phyloP scores from a whole-genome alignment of 2,888 invertebrate genomes.

The Ennomos fuscantarius region DNA sequence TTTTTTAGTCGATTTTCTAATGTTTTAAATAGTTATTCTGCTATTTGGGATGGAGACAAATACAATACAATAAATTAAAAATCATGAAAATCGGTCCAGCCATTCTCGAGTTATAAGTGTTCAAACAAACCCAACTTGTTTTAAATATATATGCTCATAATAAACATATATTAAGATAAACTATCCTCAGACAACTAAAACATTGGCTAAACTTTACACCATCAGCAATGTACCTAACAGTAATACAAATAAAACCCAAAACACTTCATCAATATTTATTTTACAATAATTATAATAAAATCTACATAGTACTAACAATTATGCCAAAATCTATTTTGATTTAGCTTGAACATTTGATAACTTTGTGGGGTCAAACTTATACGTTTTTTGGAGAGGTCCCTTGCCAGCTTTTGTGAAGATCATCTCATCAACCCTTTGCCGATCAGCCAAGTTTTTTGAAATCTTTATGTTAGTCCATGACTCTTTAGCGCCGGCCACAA shows the following conservation, averaged over 20 bases:
- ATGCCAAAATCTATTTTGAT: constrained; percentile 69
- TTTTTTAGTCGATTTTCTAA: too few species aligned
- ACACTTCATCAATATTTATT: constrained; percentile 53
- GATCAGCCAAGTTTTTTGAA: constrained; percentile 90
- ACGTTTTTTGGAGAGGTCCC: constrained; percentile 95
- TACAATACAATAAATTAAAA: too few species aligned
- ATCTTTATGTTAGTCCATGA: constrained; percentile 94
- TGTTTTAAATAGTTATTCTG: too few species aligned
- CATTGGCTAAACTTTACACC: too few species aligned
- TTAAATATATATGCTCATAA: too few species aligned
- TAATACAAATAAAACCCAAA: background rate
- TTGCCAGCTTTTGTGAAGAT: constrained; percentile 93
- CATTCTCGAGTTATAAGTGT: too few species aligned
- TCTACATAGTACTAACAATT: constrained; percentile 49
- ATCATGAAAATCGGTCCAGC: too few species aligned
- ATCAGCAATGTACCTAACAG: background rate
- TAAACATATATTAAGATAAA: too few species aligned
- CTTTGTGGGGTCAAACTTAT: constrained; percentile 92
- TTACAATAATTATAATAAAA: constrained; percentile 51
- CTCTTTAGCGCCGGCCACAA: constrained; percentile 91
- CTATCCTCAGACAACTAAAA: too few species aligned
- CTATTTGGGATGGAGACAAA: too few species aligned
- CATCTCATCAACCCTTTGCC: constrained; percentile 90
- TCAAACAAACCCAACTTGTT: too few species aligned
- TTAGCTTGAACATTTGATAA: constrained; percentile 82